Evolutionary conservation across 2,888 invertebrate genomes (phyloP).

Genomic region (Deilephila elpenor): DNA sequence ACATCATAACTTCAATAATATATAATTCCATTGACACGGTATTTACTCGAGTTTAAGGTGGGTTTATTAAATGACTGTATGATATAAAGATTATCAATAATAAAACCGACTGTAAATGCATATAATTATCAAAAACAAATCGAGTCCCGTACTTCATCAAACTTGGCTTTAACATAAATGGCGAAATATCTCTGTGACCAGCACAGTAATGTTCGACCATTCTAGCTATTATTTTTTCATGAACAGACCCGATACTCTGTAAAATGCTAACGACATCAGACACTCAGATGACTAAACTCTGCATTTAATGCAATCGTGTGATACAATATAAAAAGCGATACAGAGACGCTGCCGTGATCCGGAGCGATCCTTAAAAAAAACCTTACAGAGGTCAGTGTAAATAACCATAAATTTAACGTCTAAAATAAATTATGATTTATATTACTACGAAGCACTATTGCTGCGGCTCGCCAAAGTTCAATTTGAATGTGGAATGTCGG

Average conservation of each 20-base stretch:
- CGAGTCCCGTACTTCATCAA: background rate
- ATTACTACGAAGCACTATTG: conserved; percentile 34
- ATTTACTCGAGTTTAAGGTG: too few relatives aligned
- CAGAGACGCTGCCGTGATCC: background rate
- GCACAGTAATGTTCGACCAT: background rate
- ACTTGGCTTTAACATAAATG: background rate
- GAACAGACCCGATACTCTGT: background rate
- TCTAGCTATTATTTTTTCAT: background rate
- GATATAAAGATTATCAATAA: too few relatives aligned
- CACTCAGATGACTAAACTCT: too few relatives aligned
- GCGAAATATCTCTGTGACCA: background rate
- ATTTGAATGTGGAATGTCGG: conserved; percentile 61
- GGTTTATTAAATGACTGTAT: too few relatives aligned
- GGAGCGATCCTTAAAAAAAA: background rate
- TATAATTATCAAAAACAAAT: background rate
- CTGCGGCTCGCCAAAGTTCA: conserved; percentile 49
- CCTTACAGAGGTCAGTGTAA: background rate
- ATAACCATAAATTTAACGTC: conserved; percentile 14
- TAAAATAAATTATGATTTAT: background rate
- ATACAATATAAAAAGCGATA: background rate
- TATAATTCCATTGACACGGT: too few relatives aligned
- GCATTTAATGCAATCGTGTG: too few relatives aligned
- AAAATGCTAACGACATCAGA: too few relatives aligned
- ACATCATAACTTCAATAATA: too few relatives aligned
- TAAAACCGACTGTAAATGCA: too few relatives aligned